Evolutionary conservation across 1,140 invertebrate genomes (phyloP).

Genomic region (Amyelois transitella): DNA sequence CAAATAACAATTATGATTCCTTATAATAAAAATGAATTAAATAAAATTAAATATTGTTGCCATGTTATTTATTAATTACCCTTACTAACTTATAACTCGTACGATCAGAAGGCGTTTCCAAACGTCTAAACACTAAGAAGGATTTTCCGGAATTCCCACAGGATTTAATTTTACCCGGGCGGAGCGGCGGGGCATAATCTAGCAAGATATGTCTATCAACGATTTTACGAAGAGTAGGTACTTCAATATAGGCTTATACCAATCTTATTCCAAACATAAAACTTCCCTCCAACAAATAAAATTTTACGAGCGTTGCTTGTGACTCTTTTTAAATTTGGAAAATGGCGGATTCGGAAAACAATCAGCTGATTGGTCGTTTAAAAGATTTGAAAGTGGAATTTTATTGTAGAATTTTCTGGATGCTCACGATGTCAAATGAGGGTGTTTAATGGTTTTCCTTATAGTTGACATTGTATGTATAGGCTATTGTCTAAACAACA

Average conservation of each 20-base stretch:
- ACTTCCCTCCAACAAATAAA: background rate
- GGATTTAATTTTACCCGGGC: too few species aligned
- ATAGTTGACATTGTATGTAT: too few species aligned
- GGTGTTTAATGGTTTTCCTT: background rate
- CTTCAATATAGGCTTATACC: background rate
- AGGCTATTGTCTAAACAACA: too few species aligned
- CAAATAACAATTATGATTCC: too few species aligned
- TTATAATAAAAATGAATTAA: too few species aligned
- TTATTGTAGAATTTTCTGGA: background rate
- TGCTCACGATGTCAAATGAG: background rate
- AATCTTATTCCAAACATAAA: background rate
- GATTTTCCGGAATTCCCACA: too few species aligned
- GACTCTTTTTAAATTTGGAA: slow-evolving; percentile 4
- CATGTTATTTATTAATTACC: too few species aligned
- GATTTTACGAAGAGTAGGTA: background rate
- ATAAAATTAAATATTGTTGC: too few species aligned
- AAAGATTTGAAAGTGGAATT: slow-evolving; percentile 4
- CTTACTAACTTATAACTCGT: too few species aligned
- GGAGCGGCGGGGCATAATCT: too few species aligned
- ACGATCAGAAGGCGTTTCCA: too few species aligned
- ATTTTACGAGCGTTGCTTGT: background rate
- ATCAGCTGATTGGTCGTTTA: slow-evolving; percentile 5
- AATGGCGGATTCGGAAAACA: background rate
- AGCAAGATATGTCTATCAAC: background rate
- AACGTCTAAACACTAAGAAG: too few species aligned